phyloP scores from a whole-genome alignment of 1,140 invertebrate genomes.

The Polypedilum pembai region DNA sequence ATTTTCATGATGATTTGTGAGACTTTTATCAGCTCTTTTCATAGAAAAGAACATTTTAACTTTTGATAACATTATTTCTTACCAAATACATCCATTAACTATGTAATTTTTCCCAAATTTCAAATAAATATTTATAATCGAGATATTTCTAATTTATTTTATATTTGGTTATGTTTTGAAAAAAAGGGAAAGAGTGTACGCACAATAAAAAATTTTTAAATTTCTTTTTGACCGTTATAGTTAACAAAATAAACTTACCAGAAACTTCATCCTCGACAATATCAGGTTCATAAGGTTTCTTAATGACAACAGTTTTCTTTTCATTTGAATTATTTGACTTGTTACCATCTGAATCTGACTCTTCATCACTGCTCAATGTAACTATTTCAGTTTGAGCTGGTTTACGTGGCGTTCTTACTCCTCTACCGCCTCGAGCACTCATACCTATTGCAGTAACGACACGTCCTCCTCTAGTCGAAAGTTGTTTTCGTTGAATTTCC shows the following conservation, averaged over 20 bases:
- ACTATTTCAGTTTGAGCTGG: slow-evolving; percentile 56
- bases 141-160: background rate
- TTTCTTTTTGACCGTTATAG: background rate
- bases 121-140: background rate
- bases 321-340: background rate
- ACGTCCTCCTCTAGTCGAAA: slow-evolving; percentile 30
- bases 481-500: slow-evolving; percentile 32
- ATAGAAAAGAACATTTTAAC: no score
- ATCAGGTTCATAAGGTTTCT: background rate
- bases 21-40: no score
- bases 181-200: background rate
- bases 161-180: background rate
- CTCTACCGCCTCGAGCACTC: slow-evolving; percentile 34
- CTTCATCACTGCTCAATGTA: slow-evolving; percentile 57
- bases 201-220: background rate
- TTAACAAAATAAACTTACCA: background rate
- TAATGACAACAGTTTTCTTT: background rate
- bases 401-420: slow-evolving; percentile 35
- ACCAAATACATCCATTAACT: background rate
- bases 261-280: background rate
- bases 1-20: no score
- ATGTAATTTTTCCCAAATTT: background rate
- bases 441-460: slow-evolving; percentile 30
- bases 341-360: slow-evolving; percentile 37
- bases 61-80: background rate